Evolutionary conservation across 1,140 invertebrate genomes (phyloP), one percentile per base, ranked within the genome.

Genomic region (Belonocnema kinseyi): DNA sequence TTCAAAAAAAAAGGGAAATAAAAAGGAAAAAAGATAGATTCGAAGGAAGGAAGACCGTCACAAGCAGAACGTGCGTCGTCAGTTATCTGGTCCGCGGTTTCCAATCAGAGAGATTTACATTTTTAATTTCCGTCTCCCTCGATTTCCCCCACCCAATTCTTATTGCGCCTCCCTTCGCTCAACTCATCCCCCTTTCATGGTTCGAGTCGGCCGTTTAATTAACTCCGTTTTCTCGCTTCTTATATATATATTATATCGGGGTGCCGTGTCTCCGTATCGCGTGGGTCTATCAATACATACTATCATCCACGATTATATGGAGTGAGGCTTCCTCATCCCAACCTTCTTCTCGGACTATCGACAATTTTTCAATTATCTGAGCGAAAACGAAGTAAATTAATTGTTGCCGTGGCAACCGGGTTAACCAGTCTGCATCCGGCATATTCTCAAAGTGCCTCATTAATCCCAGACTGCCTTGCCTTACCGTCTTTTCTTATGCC

Each of bases 31-130:
- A 26, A 58, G 19, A 58, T 52, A 77, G 74, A 71, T 85, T 78
- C 61, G 70, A 81, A 80, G 75, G 73, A 81, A 80, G 75, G 73
- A 82, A 80, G 53, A 72, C 76, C 74, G 77, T 81, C 77, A 72
- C 51, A 72, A 71, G 50, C 54, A 66, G 66, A 66, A 66, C 13
- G 33, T 19, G 58, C 40, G 40, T 46, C 40, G 40, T 26, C 58
- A 19, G 61, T 50, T 54, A 50, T 77, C 72, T 70, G 26, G 61
- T 77, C 33, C 71, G 78, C 61, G 82, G 83, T 83, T 86, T 85
- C 82, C 86, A 85, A 88, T 87, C 83, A 83, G 80, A 80, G 75
- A 75, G 78, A 88, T 88, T 88, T 87, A 87, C 86, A 87, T 87
- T 87, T 87, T 87, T 88, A 88, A 88, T 88, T 88, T 88, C 84